phyloP scores from a whole-genome alignment of 2,888 invertebrate species.

The Scaptomyza polygonia region DNA sequence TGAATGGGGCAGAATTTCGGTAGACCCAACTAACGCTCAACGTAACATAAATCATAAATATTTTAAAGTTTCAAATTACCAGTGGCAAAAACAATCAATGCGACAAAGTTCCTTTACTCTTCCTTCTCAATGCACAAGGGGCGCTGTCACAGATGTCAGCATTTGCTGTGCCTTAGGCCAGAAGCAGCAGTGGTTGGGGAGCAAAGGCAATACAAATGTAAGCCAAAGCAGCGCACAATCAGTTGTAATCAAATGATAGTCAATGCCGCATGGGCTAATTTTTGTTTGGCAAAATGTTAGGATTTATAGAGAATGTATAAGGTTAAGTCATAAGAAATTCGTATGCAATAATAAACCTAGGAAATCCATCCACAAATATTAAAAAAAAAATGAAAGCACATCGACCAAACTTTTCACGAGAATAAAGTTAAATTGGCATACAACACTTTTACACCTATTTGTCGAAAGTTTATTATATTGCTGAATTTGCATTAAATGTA shows the following conservation, averaged over 20 bases:
- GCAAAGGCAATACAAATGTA: neutral
- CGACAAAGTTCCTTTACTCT: slow-evolving; percentile 6
- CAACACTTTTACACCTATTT: too few species aligned
- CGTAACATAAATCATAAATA: slow-evolving; percentile 75
- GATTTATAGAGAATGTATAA: too few species aligned
- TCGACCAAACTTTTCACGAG: too few species aligned
- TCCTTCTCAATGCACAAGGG: slow-evolving; percentile 14
- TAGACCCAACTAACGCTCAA: slow-evolving; percentile 54
- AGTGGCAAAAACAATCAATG: slow-evolving; percentile 74
- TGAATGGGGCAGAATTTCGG: neutral
- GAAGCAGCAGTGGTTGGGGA: slow-evolving; percentile 3
- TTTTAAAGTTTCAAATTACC: slow-evolving; percentile 75
- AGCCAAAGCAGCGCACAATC: slow-evolving; percentile 47
- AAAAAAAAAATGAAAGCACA: too few species aligned
- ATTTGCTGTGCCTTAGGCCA: slow-evolving; percentile 51
- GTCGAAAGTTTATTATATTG: too few species aligned
- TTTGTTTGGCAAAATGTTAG: neutral
- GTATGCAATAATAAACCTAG: too few species aligned
- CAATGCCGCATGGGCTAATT: slow-evolving; percentile 51
- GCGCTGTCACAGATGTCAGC: slow-evolving; percentile 67
- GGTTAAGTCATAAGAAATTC: too few species aligned
- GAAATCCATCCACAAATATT: too few species aligned
- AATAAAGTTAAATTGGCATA: too few species aligned
- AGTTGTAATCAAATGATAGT: slow-evolving; percentile 68
- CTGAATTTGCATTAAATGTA: too few species aligned